phyloP scores from a whole-genome alignment of 37 sponge, comb jelly and placozoan species.

The Ianthella basta region DNA sequence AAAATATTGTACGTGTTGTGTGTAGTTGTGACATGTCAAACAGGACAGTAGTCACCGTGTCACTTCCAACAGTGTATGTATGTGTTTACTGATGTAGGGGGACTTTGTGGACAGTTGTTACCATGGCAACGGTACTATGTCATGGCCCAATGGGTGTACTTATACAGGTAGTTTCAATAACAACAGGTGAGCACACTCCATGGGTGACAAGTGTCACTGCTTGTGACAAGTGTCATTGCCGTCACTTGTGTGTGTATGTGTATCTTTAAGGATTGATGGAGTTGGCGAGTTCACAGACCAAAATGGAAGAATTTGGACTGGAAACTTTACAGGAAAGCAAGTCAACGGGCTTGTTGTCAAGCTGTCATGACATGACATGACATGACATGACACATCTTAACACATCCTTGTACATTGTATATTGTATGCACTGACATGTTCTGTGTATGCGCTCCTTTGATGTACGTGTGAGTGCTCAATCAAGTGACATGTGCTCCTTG shows the following conservation, averaged over 20 bases:
- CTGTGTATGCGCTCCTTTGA: too few species aligned
- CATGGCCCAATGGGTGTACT: constrained; percentile 67
- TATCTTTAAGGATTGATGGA: constrained; percentile 54
- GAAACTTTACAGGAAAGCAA: constrained; percentile 57
- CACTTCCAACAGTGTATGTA: too few species aligned
- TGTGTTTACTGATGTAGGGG: constrained; percentile 35
- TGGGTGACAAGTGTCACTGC: background rate
- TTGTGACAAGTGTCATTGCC: too few species aligned
- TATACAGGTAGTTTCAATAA: constrained; percentile 55
- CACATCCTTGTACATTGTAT: too few species aligned
- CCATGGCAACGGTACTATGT: constrained; percentile 59
- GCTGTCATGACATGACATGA: constrained; percentile 21
- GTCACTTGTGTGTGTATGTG: too few species aligned
- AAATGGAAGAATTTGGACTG: constrained; percentile 60
- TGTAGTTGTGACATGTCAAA: too few species aligned
- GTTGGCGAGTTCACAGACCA: constrained; percentile 58
- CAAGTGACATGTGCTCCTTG: too few species aligned
- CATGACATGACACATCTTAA: background rate
- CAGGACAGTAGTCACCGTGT: too few species aligned
- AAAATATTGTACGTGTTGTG: too few species aligned
- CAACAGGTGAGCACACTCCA: constrained; percentile 49
- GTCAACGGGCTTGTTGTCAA: constrained; percentile 61
- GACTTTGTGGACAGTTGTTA: constrained; percentile 61
- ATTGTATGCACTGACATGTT: too few species aligned
- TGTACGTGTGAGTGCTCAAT: too few species aligned